phyloP scores from a whole-genome alignment of 2,113 vertebrate species.

The Salvelinus alpinus region DNA sequence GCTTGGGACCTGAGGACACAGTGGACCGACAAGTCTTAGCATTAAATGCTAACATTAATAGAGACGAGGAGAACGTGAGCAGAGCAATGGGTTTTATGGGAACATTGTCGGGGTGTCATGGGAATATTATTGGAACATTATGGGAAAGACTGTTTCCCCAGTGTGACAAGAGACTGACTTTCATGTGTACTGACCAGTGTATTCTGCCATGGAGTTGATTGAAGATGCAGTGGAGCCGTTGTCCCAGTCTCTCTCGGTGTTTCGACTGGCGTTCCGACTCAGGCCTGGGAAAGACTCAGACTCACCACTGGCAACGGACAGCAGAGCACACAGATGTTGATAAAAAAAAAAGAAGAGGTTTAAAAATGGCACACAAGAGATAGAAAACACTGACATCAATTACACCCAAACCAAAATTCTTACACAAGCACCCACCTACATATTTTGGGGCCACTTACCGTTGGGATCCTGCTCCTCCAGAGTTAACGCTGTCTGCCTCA shows the following conservation, averaged over 20 bases:
- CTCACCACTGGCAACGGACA: constrained; percentile 84
- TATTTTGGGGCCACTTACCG: constrained; percentile 69
- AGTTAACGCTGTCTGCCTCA: constrained; percentile 87
- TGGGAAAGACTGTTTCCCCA: not conserved
- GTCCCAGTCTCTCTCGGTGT: constrained; percentile 94
- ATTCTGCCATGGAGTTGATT: constrained; percentile 91
- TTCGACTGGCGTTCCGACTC: constrained; percentile 88
- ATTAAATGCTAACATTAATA: not conserved
- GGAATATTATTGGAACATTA: no score
- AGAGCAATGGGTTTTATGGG: not conserved
- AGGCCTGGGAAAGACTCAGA: constrained; percentile 85
- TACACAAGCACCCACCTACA: not conserved
- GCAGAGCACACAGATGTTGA: constrained; percentile 5
- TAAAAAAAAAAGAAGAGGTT: not conserved
- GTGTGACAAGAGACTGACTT: not conserved
- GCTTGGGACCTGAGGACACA: constrained; percentile 81
- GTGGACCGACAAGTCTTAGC: not conserved
- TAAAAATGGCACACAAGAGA: not conserved
- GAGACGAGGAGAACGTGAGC: not conserved
- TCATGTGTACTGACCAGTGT: constrained; percentile 78
- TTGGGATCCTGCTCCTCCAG: constrained; percentile 82
- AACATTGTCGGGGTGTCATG: no score
- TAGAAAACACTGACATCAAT: constrained; percentile 4
- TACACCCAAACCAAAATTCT: constrained; percentile 1
- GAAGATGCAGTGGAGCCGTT: constrained; percentile 92